Evolutionary conservation across 2,888 invertebrate species (phyloP).

Genomic region (Linhomoeus sp.): DNA sequence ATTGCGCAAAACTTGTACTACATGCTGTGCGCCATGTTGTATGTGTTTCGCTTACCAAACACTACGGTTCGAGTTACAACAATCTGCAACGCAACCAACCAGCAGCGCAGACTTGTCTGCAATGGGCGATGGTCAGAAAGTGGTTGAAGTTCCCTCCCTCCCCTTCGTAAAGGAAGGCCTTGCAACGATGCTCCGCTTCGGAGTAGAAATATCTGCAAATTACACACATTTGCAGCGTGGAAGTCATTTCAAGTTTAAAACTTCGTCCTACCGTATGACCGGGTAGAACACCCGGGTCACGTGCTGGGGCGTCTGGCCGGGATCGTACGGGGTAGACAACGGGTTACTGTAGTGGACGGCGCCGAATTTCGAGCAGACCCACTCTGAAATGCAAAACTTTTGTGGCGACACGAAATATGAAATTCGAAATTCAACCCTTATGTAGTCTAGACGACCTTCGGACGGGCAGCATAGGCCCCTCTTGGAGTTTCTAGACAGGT

Average conservation of each 20-base stretch:
- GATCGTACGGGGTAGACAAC: conserved; percentile 4
- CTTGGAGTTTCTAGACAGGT: no score
- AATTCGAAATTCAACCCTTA: neutral
- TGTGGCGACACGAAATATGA: neutral
- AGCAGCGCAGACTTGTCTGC: conserved; percentile 6
- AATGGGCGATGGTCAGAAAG: conserved; percentile 7
- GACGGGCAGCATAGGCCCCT: no score
- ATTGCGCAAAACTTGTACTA: no score
- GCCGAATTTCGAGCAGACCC: conserved; percentile 6
- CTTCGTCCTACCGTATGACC: conserved; percentile 7
- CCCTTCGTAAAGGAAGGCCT: conserved; percentile 8
- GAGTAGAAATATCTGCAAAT: conserved; percentile 6
- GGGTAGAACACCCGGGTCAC: conserved; percentile 8
- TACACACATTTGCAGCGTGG: neutral
- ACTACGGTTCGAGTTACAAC: no score
- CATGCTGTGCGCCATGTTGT: no score
- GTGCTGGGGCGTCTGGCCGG: conserved; percentile 4
- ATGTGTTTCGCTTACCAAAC: no score
- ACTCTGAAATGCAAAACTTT: neutral
- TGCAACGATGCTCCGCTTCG: conserved; percentile 6
- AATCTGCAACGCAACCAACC: no score
- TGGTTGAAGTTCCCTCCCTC: conserved; percentile 9
- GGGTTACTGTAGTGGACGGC: neutral
- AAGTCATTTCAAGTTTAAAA: no score
- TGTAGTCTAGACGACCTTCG: no score